Evolutionary conservation across 2,888 invertebrate genomes (phyloP).

Genomic region (Acanthoscelides obtectus): DNA sequence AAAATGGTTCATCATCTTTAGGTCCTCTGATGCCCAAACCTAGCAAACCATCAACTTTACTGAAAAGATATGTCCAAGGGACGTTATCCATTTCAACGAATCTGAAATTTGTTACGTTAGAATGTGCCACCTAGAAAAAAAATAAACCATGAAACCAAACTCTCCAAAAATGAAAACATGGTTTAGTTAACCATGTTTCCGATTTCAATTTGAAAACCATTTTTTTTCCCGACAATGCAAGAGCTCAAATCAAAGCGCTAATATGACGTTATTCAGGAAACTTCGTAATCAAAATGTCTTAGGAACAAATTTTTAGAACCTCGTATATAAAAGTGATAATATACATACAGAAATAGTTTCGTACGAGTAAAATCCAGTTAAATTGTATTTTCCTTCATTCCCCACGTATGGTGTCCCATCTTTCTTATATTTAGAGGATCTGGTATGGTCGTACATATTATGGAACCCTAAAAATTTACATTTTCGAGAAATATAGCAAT

Average conservation of each 20-base stretch:
- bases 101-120: conserved; percentile 57
- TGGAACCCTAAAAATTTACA: conserved; percentile 54
- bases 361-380: conserved; percentile 62
- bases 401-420: conserved; percentile 58
- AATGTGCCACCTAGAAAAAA: conserved; percentile 52
- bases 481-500: too few relatives aligned
- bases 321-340: too few relatives aligned
- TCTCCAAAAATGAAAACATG: neutral
- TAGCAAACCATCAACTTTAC: conserved; percentile 68
- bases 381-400: conserved; percentile 54
- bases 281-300: too few relatives aligned
- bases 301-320: too few relatives aligned
- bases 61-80: conserved; percentile 60
- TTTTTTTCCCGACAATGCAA: too few relatives aligned
- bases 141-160: conserved; percentile 1
- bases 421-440: conserved; percentile 59
- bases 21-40: conserved; percentile 64
- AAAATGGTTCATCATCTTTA: conserved; percentile 56
- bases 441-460: conserved; percentile 60
- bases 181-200: conserved; percentile 4
- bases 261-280: too few relatives aligned
- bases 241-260: too few relatives aligned
- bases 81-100: conserved; percentile 67
- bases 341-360: conserved; percentile 58
- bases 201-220: too few relatives aligned